phyloP scores from a whole-genome alignment of 2,888 invertebrate genomes.

The Oscheius sp. region DNA sequence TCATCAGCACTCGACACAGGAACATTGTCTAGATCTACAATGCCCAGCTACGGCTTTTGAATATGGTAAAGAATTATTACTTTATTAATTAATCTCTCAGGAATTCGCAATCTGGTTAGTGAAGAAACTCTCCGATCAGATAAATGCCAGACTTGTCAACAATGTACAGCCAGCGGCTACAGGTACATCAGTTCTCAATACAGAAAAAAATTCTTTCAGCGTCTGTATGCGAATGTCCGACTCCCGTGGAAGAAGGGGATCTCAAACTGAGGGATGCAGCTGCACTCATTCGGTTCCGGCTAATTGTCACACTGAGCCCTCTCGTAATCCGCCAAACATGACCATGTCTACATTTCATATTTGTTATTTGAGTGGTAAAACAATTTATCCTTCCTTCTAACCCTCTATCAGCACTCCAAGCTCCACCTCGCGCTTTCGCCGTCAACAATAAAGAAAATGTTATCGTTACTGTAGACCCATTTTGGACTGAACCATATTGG shows the following conservation, averaged over 20 bases:
- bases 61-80: conserved; percentile 25
- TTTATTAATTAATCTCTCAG: conserved; percentile 11
- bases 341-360: conserved; percentile 49
- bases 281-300: conserved; percentile 54
- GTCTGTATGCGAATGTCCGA: conserved; percentile 43
- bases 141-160: conserved; percentile 56
- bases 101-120: conserved; percentile 48
- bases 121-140: conserved; percentile 53
- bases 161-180: conserved; percentile 64
- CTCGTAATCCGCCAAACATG: conserved; percentile 50
- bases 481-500: conserved; percentile 69
- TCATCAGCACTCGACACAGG: conserved; percentile 40
- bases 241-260: conserved; percentile 39
- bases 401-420: conserved; percentile 61
- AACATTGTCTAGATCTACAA: conserved; percentile 50
- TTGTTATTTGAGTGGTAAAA: conserved; percentile 38
- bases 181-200: too few species aligned
- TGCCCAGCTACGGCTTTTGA: conserved; percentile 51
- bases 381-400: background rate
- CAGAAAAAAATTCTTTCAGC: too few species aligned
- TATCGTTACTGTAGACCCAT: conserved; percentile 65
- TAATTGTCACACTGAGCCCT: conserved; percentile 52
- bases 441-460: conserved; percentile 55
- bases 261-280: conserved; percentile 41
- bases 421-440: conserved; percentile 59